phyloP scores from a whole-genome alignment of 2,797 vertebrate species.

The Poecilia picta region DNA sequence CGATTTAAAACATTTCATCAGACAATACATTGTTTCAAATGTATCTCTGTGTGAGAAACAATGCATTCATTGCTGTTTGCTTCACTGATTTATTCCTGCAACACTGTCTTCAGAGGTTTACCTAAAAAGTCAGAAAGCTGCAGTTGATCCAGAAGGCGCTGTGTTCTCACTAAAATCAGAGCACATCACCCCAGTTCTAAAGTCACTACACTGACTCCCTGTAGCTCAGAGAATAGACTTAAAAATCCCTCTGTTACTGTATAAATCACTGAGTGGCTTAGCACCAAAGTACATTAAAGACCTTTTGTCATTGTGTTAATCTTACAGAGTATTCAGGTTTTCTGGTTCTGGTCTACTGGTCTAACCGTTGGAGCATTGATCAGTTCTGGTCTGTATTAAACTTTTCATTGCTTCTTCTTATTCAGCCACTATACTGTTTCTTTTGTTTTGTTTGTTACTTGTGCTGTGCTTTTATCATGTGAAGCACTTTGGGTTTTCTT shows the following conservation, averaged over 20 bases:
- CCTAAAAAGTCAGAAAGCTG: too few relatives aligned
- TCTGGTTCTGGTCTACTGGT: not conserved
- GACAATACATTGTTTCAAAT: not conserved
- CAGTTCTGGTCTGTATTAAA: not conserved
- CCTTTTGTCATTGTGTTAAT: not conserved
- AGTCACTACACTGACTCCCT: too few relatives aligned
- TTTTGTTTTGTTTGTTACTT: not conserved
- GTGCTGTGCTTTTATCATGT: not conserved
- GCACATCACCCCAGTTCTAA: too few relatives aligned
- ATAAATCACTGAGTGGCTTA: not conserved
- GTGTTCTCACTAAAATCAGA: too few relatives aligned
- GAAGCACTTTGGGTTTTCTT: not conserved
- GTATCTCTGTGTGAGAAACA: not conserved
- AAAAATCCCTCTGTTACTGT: too few relatives aligned
- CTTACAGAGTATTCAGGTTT: not conserved
- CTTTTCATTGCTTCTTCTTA: not conserved
- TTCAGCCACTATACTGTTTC: not conserved
- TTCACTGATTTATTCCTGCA: not conserved
- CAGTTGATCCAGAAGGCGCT: too few relatives aligned
- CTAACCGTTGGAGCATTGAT: not conserved
- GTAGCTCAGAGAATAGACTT: too few relatives aligned
- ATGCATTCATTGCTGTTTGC: not conserved
- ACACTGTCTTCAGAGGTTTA: too few relatives aligned
- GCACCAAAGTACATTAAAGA: not conserved
- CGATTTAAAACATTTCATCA: too few relatives aligned